Conservation (phyloP, 2,113 vertebrate species). For the Elgaria multicarinata region DNA sequence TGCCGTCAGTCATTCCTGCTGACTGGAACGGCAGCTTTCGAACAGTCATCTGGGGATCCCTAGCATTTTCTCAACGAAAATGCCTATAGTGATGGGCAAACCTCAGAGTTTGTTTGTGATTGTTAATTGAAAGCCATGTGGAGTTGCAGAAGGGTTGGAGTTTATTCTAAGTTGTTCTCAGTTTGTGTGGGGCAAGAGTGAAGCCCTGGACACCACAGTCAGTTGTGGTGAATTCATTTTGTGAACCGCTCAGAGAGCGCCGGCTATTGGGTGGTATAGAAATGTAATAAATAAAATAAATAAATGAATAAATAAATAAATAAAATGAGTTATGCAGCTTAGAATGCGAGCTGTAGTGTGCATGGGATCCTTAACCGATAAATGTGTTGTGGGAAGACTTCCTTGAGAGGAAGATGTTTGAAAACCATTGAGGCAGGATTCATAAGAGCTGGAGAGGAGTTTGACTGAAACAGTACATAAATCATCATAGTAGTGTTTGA, state of each 20-base stretch:
- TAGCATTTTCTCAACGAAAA: background rate
- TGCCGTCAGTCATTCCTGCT: background rate
- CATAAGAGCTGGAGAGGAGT: background rate
- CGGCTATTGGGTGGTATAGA: too few species aligned
- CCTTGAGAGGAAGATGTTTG: background rate
- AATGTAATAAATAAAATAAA: too few species aligned
- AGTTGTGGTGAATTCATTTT: background rate
- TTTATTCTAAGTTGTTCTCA: background rate
- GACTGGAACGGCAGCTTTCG: rapidly evolving
- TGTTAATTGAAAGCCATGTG: too few species aligned
- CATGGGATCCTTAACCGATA: background rate
- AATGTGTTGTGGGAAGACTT: background rate
- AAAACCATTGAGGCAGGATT: background rate
- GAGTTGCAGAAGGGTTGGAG: background rate
- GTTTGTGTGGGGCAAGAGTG: background rate
- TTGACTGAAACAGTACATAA: background rate
- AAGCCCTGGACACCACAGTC: background rate
- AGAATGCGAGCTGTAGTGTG: background rate
- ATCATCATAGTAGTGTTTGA: too few species aligned
- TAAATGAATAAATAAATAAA: too few species aligned
- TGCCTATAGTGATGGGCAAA: background rate
- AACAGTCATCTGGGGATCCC: rapidly evolving
- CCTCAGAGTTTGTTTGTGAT: background rate
- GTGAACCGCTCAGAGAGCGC: too few species aligned
- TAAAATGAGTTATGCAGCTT: too few species aligned